Base-by-base conservation (phyloP, 2,797 vertebrate genomes). In the Agapornis canus region DNA sequence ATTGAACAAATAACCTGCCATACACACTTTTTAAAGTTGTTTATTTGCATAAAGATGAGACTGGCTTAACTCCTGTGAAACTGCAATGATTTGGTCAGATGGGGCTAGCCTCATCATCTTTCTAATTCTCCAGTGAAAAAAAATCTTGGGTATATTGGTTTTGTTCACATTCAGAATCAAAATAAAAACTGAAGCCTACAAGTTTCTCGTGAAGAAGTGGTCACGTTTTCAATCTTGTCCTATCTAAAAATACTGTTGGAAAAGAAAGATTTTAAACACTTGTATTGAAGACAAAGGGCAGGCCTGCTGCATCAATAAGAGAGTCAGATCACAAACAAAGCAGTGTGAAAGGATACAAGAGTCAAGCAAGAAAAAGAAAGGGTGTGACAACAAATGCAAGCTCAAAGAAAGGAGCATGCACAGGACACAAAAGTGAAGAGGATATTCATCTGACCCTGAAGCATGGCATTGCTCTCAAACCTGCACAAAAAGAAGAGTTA, bases 401-500 rank as follows among this genome's bases (percentile, higher is more conserved):
- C 45, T 83, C 69, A 91, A 93, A 94, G 68, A 91, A 75, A 65
- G 20, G 6, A 72, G 5, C 10, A 13, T 43, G 10, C 22, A 70
- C 54, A 83, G 64, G 72, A 80, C 39, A 90, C 19, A 61, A 78
- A 68, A 79, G 31, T 10, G 13, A 91, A 82, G 82, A 72, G 40
- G 32, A 79, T 60, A 83, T 90, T 78, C 51, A 86, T 82, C 82
- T 91, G 80, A 94, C 76, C 17, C 61, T 66, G 63, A 83, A 78
- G 69, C 91, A 65, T 8, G 23, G 48, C 32, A 54, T 51, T 86
- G 57, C 54, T 81, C 39, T 86, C 71, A 61, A 13, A 89, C 65
- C 52, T 92, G 64, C 35, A 31, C 72, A 76, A 85, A 92, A 43
- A 79, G 32, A 92, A 92, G 23, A 88, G 47, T 92, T 65, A 63